Conservation (phyloP, 2,888 invertebrate genomes). For the Adineta ricciae region DNA sequence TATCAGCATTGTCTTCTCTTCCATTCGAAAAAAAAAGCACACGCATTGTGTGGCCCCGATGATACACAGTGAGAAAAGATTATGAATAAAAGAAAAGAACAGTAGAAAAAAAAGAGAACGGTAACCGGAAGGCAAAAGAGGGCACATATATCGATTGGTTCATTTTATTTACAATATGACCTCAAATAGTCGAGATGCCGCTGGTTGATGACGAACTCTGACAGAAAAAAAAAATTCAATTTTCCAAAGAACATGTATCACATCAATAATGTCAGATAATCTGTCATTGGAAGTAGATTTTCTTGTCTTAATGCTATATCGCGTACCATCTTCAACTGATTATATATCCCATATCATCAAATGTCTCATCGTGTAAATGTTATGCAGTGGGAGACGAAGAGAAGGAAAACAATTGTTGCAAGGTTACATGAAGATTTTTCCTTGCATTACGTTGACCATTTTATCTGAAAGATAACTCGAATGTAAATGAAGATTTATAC, state of each 20-base stretch:
- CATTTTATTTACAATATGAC: neutral
- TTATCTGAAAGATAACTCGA: neutral
- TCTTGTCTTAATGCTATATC: neutral
- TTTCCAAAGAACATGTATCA: no score
- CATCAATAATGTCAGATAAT: no score
- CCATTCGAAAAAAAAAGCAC: no score
- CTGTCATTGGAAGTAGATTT: neutral
- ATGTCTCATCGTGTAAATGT: neutral
- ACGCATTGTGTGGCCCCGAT: neutral
- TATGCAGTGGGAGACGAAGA: neutral
- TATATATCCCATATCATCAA: neutral
- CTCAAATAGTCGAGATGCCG: neutral
- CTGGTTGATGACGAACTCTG: neutral
- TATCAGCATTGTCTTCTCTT: no score
- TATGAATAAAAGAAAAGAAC: neutral
- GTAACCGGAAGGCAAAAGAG: neutral
- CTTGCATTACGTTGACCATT: neutral
- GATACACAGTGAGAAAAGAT: neutral
- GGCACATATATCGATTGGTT: conserved; percentile 13
- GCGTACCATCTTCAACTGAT: neutral
- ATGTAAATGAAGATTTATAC: neutral
- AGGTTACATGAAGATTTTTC: neutral
- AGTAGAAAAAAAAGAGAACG: neutral
- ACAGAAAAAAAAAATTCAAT: no score
- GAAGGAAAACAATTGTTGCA: neutral